Percentiles rank a stretch among this genome's conserved stretches.
Evolutionary conservation across 2,113 vertebrate species (phyloP).

Genomic region (Bostrychus sinensis): DNA sequence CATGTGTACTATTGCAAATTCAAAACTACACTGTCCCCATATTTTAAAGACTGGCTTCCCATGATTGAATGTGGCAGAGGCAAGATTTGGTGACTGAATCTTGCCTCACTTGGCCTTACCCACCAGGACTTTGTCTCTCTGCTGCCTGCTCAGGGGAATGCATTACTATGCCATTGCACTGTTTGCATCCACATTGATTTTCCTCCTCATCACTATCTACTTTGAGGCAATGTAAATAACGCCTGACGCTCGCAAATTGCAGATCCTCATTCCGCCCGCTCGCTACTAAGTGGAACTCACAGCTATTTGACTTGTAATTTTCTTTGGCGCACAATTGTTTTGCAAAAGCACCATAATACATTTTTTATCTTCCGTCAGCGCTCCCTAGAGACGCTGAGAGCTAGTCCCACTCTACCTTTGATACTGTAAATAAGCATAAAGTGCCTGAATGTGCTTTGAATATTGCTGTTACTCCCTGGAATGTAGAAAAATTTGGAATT

Average conservation of each 20-base stretch:
- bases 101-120: constrained; percentile 20
- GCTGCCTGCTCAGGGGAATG: constrained; percentile 39
- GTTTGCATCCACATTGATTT: constrained; percentile 68
- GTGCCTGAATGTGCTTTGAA: constrained; percentile 31
- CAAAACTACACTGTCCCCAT: too few species aligned
- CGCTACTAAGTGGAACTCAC: constrained; percentile 57
- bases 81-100: constrained; percentile 21
- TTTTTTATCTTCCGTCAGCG: constrained; percentile 43
- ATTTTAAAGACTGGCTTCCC: constrained; percentile 30
- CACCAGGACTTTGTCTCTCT: constrained; percentile 20
- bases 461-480: constrained; percentile 30
- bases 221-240: constrained; percentile 68
- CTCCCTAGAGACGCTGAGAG: constrained; percentile 43
- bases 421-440: constrained; percentile 50
- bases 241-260: constrained; percentile 47
- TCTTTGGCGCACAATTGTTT: constrained; percentile 58
- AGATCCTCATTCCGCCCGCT: constrained; percentile 45
- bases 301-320: constrained; percentile 65
- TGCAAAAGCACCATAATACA: constrained; percentile 43
- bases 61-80: constrained; percentile 42
- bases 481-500: constrained; percentile 12
- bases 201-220: constrained; percentile 53
- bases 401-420: constrained; percentile 23
- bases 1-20: too few species aligned
- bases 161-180: constrained; percentile 59